Percentiles rank a stretch among this genome's conserved stretches.
Conservation (phyloP, 2,113 vertebrate species). For the Xiphophorus couchianus region DNA sequence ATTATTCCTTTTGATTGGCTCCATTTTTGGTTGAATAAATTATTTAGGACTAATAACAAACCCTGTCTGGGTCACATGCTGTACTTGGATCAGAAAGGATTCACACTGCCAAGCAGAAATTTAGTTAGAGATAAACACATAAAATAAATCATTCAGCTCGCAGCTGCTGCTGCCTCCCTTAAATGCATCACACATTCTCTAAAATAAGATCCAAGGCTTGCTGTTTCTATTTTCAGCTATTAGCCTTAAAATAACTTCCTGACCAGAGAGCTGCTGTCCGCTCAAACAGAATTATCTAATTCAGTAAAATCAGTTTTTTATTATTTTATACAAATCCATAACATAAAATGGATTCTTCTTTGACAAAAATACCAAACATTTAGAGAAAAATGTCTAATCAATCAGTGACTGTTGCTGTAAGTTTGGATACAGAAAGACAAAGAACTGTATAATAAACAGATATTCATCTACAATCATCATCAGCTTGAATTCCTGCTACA, state of each 20-base stretch:
- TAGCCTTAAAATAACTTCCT: conserved; percentile 55
- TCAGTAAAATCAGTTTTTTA: conserved; percentile 5
- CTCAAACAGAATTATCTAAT: not conserved
- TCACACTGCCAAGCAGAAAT: not conserved
- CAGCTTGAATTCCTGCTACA: not conserved
- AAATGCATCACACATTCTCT: conserved; percentile 50
- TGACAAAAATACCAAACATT: not conserved
- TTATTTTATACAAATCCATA: conserved; percentile 9
- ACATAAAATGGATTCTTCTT: not conserved
- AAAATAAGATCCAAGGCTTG: conserved; percentile 49
- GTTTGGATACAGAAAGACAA: not conserved
- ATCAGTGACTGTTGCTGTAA: conserved; percentile 1
- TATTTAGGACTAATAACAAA: not conserved
- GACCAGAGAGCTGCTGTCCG: conserved; percentile 15
- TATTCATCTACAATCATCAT: not conserved
- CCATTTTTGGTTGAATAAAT: not conserved
- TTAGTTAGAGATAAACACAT: not conserved
- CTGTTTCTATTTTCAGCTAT: conserved; percentile 57
- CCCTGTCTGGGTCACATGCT: not conserved
- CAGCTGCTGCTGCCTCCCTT: conserved; percentile 45
- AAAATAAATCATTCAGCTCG: conserved; percentile 20
- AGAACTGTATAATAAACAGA: conserved; percentile 19
- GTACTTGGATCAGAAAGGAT: not conserved
- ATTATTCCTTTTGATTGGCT: not conserved
- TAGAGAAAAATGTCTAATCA: not conserved